Evolutionary conservation across 2,113 vertebrate species (phyloP), one percentile per base, ranked within the genome.

Genomic region (Xenopus laevis): DNA sequence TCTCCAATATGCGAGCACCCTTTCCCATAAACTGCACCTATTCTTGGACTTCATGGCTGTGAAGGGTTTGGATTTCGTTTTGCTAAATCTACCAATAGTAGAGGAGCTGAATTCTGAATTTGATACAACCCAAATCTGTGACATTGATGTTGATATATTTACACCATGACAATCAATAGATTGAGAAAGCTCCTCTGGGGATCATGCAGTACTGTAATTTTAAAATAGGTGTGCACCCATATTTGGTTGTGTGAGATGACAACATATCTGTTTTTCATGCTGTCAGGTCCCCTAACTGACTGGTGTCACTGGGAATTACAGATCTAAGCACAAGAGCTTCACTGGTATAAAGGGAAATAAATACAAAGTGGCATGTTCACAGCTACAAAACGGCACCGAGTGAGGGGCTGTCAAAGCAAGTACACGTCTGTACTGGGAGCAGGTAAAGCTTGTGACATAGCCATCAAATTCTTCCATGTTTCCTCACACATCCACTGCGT

Each of bases 391-490:
- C 46, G 58, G 23, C 59, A 44, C 18, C 63, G 72, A 60, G 65
- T 33, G 65, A 27, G 33, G 58, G 66, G 46, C 73, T 69, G 73
- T 76, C 73, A 69, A 10, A 53, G 57, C 23, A 18, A 57, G 46
- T 53, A 58, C 30, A 65, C 58, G 27, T 68, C 44, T 68, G 45
- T 68, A 46, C 47, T 68, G 57, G 66, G 45, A 76, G 65, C 73
- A 76, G 73, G 73, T 76, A 76, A 76, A 40, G 73, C 58, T 69
- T 76, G 73, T 76, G 73, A 76, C 73, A 76, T 65, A 59, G 45
- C 73, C 59, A 76, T 69, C 65, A 68, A 68, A 68, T 53, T 63
- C 45, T 59, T 76, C 65, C 58, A 69, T 61, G 27, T 62, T 76
- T 65, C 68, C 68, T 76, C 73, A 68, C 73, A 76, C 73, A 69